These are phyloP conservation scores for Xyrichtys novacula DNA, from an alignment of 2,797 vertebrate genomes.

Conservation along the genomic window DNA sequence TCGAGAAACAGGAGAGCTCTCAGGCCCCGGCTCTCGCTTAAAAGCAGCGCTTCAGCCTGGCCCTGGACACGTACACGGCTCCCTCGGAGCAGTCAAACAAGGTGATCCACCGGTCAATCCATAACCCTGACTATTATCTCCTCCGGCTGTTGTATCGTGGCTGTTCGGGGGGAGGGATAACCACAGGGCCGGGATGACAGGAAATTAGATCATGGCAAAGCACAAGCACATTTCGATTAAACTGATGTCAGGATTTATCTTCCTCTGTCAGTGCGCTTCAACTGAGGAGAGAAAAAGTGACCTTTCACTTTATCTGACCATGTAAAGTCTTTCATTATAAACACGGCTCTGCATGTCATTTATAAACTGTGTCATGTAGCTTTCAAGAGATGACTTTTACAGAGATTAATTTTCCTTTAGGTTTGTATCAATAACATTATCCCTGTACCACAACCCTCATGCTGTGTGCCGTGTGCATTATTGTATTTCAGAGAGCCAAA, in stretches of 20 bases:
- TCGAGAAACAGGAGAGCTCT: constrained; percentile 87
- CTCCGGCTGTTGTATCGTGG: constrained; percentile 21
- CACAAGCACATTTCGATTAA: constrained; percentile 65
- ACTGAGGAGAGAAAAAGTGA: constrained; percentile 33
- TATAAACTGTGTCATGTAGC: background rate
- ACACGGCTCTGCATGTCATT: constrained; percentile 1
- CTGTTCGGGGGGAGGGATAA: constrained; percentile 29
- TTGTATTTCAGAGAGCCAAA: background rate
- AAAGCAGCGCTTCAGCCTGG: constrained; percentile 66
- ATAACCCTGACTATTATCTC: constrained; percentile 69
- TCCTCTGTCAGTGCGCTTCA: constrained; percentile 42
- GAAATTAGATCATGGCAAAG: constrained; percentile 69
- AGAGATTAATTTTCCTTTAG: background rate
- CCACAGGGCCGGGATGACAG: constrained; percentile 55
- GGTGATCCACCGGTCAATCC: constrained; percentile 70
- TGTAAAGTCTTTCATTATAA: constrained; percentile 27
- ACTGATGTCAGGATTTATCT: constrained; percentile 67
- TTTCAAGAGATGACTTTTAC: background rate
- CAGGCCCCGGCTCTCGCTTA: constrained; percentile 76
- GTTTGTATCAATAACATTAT: background rate
- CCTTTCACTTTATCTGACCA: constrained; percentile 41
- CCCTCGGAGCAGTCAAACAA: constrained; percentile 55
- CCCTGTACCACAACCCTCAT: background rate
- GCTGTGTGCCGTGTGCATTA: too few species aligned
- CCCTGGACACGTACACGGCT: constrained; percentile 77